These are phyloP conservation scores for Trachemys scripta DNA, from an alignment of 2,113 vertebrate genomes.

Conservation along the genomic window DNA sequence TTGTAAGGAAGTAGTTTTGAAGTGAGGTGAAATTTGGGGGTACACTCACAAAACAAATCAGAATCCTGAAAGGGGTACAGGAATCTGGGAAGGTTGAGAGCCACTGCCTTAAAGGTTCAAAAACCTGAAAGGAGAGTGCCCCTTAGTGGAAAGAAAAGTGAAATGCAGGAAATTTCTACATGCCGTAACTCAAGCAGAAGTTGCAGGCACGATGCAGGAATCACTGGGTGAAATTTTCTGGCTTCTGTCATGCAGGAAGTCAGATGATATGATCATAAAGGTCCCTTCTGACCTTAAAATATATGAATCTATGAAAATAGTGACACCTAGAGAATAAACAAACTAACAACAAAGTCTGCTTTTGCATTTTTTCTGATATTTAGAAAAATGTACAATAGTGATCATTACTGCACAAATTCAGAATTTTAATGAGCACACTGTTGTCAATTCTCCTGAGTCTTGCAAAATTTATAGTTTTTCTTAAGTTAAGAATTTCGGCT, in stretches of 20 bases:
- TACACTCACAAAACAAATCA: too few species aligned
- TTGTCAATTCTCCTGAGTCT: background rate
- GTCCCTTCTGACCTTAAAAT: background rate
- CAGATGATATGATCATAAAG: background rate
- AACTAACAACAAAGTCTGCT: background rate
- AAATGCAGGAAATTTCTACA: background rate
- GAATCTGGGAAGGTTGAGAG: background rate
- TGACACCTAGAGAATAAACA: background rate
- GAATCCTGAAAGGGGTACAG: too few species aligned
- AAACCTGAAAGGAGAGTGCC: background rate
- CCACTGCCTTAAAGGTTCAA: background rate
- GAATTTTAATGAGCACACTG: background rate
- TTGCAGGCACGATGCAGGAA: background rate
- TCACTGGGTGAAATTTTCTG: background rate
- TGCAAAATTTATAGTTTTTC: background rate
- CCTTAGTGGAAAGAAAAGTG: background rate
- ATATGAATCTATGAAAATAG: background rate
- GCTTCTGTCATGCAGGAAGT: background rate
- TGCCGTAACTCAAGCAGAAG: background rate
- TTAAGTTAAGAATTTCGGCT: background rate
- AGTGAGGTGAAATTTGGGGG: too few species aligned
- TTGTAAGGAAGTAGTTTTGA: too few species aligned
- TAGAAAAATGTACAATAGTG: background rate
- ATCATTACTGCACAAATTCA: background rate
- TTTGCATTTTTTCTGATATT: background rate